phyloP scores from a whole-genome alignment of 2,113 vertebrate species.

The Phyllopteryx taeniolatus region DNA sequence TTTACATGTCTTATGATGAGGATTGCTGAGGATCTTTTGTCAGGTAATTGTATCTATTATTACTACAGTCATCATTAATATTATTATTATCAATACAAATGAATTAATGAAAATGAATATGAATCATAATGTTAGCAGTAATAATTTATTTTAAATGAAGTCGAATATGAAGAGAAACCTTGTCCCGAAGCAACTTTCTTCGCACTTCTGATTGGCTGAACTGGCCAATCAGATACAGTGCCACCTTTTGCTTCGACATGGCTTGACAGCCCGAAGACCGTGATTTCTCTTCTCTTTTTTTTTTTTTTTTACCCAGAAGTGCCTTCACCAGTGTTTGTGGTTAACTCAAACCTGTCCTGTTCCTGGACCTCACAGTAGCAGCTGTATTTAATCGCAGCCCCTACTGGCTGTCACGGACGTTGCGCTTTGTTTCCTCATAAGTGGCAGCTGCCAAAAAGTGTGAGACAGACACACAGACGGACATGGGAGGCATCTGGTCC shows the following conservation, averaged over 20 bases:
- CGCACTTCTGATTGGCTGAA: background rate
- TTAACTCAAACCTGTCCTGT: background rate
- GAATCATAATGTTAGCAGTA: no score
- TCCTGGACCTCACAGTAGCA: background rate
- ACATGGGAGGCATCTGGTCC: background rate
- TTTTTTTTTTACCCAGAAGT: background rate
- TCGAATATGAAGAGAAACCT: no score
- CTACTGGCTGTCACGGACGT: background rate
- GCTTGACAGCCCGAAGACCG: background rate
- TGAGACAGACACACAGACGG: background rate
- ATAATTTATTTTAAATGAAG: no score
- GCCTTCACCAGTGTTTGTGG: background rate
- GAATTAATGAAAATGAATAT: no score
- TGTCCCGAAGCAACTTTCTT: background rate
- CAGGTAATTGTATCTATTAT: no score
- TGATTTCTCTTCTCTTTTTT: background rate
- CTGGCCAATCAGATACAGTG: background rate
- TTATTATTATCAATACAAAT: no score
- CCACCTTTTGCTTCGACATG: background rate
- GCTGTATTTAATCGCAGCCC: background rate
- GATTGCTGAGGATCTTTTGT: no score
- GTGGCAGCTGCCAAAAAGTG: constrained; percentile 3
- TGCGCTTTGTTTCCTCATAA: background rate
- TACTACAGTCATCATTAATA: no score
- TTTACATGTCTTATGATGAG: no score